These are phyloP conservation scores for Indicator maculatus DNA, from an alignment of 2,113 vertebrate species.

Conservation along the genomic window DNA sequence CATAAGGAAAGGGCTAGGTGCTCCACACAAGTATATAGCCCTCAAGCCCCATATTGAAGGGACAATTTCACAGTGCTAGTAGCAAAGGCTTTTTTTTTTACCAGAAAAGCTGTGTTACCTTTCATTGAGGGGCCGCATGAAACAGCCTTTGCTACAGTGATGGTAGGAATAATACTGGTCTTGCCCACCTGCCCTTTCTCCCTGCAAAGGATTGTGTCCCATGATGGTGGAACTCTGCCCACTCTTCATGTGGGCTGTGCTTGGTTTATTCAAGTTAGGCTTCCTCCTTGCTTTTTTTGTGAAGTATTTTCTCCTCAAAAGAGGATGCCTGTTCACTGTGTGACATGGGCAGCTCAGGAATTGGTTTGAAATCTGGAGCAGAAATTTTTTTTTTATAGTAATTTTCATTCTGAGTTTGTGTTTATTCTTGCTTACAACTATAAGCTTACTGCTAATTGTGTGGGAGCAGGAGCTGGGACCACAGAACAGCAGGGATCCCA, in stretches of 20 bases:
- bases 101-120: not conserved
- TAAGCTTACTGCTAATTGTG: not conserved
- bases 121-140: not conserved
- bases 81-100: not conserved
- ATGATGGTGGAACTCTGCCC: not conserved
- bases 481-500: not conserved
- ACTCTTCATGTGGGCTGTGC: accelerated
- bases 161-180: not conserved
- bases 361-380: not conserved
- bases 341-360: not conserved
- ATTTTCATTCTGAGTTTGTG: not conserved
- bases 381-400: not conserved
- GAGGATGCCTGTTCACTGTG: not conserved
- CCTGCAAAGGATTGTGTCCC: not conserved
- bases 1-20: not conserved
- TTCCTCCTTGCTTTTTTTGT: not conserved
- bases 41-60: not conserved
- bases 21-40: too few relatives aligned
- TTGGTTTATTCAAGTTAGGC: not conserved
- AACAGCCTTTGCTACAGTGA: not conserved
- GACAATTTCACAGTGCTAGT: not conserved
- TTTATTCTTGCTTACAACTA: not conserved
- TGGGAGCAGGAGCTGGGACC: not conserved
- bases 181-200: not conserved
- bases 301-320: not conserved